phyloP scores from a whole-genome alignment of 2,888 invertebrate genomes.

The Epiperipatus broadwayi region DNA sequence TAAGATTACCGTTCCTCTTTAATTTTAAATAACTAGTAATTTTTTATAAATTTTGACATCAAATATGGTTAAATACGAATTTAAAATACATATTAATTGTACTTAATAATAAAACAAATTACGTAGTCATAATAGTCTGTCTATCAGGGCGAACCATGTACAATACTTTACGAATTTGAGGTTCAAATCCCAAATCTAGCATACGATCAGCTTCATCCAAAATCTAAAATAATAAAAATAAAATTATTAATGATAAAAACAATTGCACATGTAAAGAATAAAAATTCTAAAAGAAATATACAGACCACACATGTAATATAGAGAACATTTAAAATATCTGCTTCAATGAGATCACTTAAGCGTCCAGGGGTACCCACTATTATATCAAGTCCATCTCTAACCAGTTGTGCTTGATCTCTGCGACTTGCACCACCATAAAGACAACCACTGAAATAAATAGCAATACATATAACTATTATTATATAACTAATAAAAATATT shows the following conservation, averaged over 20 bases:
- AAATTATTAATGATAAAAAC: constrained; percentile 9
- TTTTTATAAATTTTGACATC: no score
- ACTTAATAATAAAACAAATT: no score
- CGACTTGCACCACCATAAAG: constrained; percentile 77
- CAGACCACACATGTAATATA: constrained; percentile 60
- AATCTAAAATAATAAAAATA: constrained; percentile 28
- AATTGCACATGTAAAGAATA: not conserved
- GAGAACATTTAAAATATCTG: constrained; percentile 45
- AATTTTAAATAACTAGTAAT: no score
- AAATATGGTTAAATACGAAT: constrained; percentile 5
- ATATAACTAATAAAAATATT: constrained; percentile 16
- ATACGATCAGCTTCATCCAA: constrained; percentile 69
- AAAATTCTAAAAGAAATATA: constrained; percentile 1
- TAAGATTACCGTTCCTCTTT: no score
- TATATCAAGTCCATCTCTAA: constrained; percentile 67
- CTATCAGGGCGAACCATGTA: constrained; percentile 63
- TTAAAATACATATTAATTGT: not conserved
- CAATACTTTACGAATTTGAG: constrained; percentile 50
- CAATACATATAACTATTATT: not conserved
- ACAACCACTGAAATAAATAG: constrained; percentile 42
- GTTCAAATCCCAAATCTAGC: constrained; percentile 39
- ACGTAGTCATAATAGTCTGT: constrained; percentile 89
- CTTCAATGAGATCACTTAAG: constrained; percentile 64
- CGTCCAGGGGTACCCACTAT: constrained; percentile 88
- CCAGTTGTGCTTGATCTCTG: constrained; percentile 50